Base-by-base conservation (phyloP, 2,113 vertebrate species). In the Sprattus sprattus region DNA sequence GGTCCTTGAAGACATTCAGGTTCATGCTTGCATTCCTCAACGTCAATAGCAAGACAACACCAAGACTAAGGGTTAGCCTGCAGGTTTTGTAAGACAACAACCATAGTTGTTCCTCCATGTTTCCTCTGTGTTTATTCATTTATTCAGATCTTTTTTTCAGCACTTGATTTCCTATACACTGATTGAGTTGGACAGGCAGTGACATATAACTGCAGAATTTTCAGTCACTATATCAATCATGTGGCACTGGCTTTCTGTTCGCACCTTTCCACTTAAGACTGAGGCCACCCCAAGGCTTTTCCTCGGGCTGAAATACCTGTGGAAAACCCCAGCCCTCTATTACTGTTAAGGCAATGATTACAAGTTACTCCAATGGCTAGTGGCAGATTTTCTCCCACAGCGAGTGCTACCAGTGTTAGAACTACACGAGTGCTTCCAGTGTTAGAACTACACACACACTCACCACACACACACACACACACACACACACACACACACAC, bases 1-100 rank as follows among this genome's bases (percentile, higher is more conserved):
- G 84, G 60, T 84, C 82, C 64, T 81, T 49, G 82, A 84, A 67
- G 16, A 67, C 22, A 18, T 15, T 71, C 45, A n/a, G 49, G 64
- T 64, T 82, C 50, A 84, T 52, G 49, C 32, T 75, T 28, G 11
- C 71, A 28, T 78, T 15, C 32, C 4, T 78, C 71, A 78, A 13
- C 64, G 32, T 32, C 64, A 15, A 32, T 28, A 71, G 25, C 54
- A 22, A 60, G 54, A 60, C 54, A 20, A 22, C 20, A 60, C 20
- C 20, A 4, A 60, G 18, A 5, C 54, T 22, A 60, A 60, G 6
- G 54, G 6, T 22, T 60, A 20, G 4, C 0, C 54, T 60, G 22
- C 54, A 60, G 52, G 52, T 5, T 54, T 49, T 20, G 52, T 54
- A 16, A 54, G 52, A 54, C 28, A 75, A 75, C 8, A 32, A 8